Base-by-base conservation (phyloP, 2,797 vertebrate genomes). In the Gorsachius magnificus region DNA sequence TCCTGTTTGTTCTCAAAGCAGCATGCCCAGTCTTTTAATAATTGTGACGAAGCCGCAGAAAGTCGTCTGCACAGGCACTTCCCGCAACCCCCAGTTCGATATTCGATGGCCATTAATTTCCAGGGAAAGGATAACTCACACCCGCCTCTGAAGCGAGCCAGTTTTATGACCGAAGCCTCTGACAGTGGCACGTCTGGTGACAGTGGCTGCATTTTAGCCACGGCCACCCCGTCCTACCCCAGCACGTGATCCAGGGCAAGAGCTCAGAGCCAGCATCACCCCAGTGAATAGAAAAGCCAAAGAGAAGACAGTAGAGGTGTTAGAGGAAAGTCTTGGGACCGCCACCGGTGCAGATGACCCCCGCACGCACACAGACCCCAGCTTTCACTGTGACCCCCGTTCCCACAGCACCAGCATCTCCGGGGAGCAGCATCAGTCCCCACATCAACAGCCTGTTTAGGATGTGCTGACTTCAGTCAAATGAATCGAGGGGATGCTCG, bases 241-340 rank as follows among this genome's bases (percentile, higher is more conserved):
- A 72, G 41, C 25, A 35, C 29, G 2, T 0, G 7, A 45, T 13
- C 10, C 1, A 1, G 31, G n/a, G 56, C 7, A 16, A 68, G 26
- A 85, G 41, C 74, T 58, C 54, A 28, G 79, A 72, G 45, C 75
- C 38, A 41, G 74, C 74, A 50, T 5, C 56, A 22, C 11, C 63
- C 56, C 15, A 0, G 43, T 8, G 50, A 65, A 17, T 3, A 69
- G 61, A 80, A 53, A 51, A 69, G 68, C 38, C 6, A 1, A 66
- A 53, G 53, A 58, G 57, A 46, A 85, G 72, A 29, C 5, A 45
- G 35, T 1, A 50, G 61, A 77, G 74, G 56, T 15, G 53, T 50
- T 9, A 57, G 51, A 86, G 50, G 29, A 60, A 51, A 86, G 43
- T 56, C 35, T 33, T 16, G 65, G 36, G 31, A 24, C 36, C 1